These are phyloP conservation scores for Anthophora plumipes DNA, from an alignment of 2,888 invertebrate species.

Conservation along the genomic window DNA sequence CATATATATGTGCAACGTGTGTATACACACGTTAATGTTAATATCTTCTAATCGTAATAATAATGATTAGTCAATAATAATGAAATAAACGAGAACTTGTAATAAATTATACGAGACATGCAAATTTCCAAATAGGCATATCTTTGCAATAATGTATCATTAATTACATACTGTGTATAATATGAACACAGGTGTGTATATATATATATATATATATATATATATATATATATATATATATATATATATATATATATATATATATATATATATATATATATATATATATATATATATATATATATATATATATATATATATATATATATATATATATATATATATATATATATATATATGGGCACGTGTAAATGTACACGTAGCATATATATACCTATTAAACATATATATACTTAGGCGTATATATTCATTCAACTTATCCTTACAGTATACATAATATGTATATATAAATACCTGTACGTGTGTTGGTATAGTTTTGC, in stretches of 20 bases:
- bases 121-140: slow-evolving; percentile 42
- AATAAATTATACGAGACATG: slow-evolving; percentile 25
- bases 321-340: slow-evolving; percentile 28
- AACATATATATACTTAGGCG: slow-evolving; percentile 7
- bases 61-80: slow-evolving; percentile 18
- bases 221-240: slow-evolving; percentile 27
- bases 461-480: slow-evolving; percentile 44
- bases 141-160: slow-evolving; percentile 48
- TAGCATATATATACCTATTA: slow-evolving; percentile 11
- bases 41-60: slow-evolving; percentile 16
- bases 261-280: slow-evolving; percentile 19
- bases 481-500: slow-evolving; percentile 47
- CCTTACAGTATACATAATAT: slow-evolving; percentile 4
- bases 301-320: slow-evolving; percentile 10
- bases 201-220: slow-evolving; percentile 10
- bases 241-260: slow-evolving; percentile 32
- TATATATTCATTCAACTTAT: slow-evolving; percentile 25
- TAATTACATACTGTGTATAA: slow-evolving; percentile 53
- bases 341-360: too few species aligned
- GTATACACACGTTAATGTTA: neutral
- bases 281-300: slow-evolving; percentile 38
- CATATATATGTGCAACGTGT: slow-evolving; percentile 10
- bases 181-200: slow-evolving; percentile 29
- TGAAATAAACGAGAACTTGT: slow-evolving; percentile 28
- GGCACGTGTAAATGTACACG: neutral